Conservation (phyloP, 2,888 invertebrate species). For the Andrena marginata region DNA sequence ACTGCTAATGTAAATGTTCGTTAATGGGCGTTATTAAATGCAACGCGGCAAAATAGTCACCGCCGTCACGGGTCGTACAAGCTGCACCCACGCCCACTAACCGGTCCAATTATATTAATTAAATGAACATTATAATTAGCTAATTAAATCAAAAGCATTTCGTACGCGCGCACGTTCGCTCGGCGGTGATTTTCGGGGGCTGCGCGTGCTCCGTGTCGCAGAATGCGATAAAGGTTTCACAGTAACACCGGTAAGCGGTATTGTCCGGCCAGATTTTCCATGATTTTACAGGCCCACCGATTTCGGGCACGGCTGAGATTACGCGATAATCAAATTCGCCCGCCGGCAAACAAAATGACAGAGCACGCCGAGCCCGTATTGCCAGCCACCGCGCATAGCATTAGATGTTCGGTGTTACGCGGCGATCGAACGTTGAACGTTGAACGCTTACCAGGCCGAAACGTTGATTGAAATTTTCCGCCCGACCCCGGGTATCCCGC, state of each 20-base stretch:
- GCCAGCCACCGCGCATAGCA: conserved; percentile 42
- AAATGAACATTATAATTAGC: conserved; percentile 81
- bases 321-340: conserved; percentile 59
- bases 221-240: conserved; percentile 60
- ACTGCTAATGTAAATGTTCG: conserved; percentile 81
- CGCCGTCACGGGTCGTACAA: conserved; percentile 64
- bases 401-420: conserved; percentile 42
- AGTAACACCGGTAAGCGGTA: conserved; percentile 66
- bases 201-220: conserved; percentile 44
- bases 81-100: conserved; percentile 60
- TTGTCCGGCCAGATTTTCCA: conserved; percentile 59
- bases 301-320: conserved; percentile 58
- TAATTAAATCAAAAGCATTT: conserved; percentile 79
- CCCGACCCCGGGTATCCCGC: conserved; percentile 8
- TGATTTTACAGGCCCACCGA: conserved; percentile 56
- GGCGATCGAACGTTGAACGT: conserved; percentile 20
- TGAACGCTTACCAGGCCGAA: neutral
- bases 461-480: conserved; percentile 34
- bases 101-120: conserved; percentile 81
- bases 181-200: conserved; percentile 45
- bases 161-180: conserved; percentile 22
- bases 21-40: conserved; percentile 83
- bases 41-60: conserved; percentile 77
- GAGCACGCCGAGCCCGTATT: conserved; percentile 27
- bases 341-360: conserved; percentile 58